These are phyloP conservation scores for Euzetes globulus DNA, from an alignment of 2,888 invertebrate genomes.

Conservation along the genomic window DNA sequence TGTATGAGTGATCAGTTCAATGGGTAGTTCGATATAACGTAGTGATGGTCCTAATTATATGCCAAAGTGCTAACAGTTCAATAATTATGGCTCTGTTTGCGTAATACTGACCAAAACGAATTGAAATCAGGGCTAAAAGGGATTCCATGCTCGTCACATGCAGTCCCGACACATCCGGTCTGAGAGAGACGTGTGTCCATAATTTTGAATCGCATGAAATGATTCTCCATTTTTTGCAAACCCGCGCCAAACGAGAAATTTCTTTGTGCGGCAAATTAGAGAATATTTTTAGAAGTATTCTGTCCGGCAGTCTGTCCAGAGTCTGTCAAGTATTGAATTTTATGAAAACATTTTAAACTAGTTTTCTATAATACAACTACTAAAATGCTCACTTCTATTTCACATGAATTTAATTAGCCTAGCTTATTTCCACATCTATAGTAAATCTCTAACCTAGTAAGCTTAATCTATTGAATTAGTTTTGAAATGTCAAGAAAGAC, in stretches of 20 bases:
- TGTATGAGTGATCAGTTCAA: constrained; percentile 91
- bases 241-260: constrained; percentile 84
- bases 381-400: no score
- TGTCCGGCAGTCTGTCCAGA: constrained; percentile 93
- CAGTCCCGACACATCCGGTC: constrained; percentile 92
- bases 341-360: no score
- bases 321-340: constrained; percentile 57
- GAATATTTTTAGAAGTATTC: constrained; percentile 87
- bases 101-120: constrained; percentile 50
- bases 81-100: background rate
- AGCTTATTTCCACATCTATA: no score
- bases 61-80: no score
- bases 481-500: no score
- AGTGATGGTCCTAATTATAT: constrained; percentile 63
- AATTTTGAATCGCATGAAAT: constrained; percentile 89
- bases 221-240: constrained; percentile 92
- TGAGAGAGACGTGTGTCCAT: constrained; percentile 90
- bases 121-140: constrained; percentile 67
- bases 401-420: no score
- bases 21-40: constrained; percentile 84
- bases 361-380: no score
- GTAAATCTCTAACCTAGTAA: no score
- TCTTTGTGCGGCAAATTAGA: constrained; percentile 87
- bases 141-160: constrained; percentile 83
- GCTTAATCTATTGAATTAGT: no score